phyloP scores from a whole-genome alignment of 1,140 invertebrate species.

The Parapsyche elsis region DNA sequence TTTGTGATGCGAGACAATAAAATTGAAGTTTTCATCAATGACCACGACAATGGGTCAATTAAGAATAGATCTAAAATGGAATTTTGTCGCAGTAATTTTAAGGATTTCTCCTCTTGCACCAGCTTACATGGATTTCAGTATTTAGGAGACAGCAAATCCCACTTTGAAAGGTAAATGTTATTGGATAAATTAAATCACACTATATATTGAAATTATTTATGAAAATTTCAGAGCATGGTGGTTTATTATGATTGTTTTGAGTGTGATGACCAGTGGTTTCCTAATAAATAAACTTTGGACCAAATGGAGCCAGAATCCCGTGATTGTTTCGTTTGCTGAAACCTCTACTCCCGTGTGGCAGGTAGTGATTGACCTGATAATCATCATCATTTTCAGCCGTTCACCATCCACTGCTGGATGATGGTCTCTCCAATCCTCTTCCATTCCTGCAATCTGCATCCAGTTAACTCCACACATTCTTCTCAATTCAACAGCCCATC shows the following conservation, averaged over 20 bases:
- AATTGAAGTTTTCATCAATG: no score
- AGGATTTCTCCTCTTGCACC: neutral
- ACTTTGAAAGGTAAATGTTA: neutral
- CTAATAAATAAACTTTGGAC: slow-evolving; percentile 70
- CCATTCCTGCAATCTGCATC: neutral
- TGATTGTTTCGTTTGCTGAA: slow-evolving; percentile 74
- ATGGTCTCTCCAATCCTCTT: no score
- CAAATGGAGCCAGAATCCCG: slow-evolving; percentile 73
- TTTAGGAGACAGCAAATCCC: neutral
- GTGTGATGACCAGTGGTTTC: slow-evolving; percentile 62
- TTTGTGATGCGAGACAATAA: no score
- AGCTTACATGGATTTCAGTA: slow-evolving; percentile 16
- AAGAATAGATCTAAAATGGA: no score
- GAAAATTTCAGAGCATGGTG: slow-evolving; percentile 26
- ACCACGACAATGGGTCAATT: no score
- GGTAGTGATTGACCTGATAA: slow-evolving; percentile 52
- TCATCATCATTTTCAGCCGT: no score
- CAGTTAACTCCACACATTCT: no score
- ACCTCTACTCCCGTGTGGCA: slow-evolving; percentile 72
- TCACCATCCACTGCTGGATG: neutral
- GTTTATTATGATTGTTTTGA: slow-evolving; percentile 53
- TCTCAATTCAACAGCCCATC: no score
- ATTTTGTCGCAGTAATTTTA: neutral
- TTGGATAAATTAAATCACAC: neutral
- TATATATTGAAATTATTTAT: no score